Conservation (phyloP, 1,140 invertebrate genomes). For the Zelostemma sp. region DNA sequence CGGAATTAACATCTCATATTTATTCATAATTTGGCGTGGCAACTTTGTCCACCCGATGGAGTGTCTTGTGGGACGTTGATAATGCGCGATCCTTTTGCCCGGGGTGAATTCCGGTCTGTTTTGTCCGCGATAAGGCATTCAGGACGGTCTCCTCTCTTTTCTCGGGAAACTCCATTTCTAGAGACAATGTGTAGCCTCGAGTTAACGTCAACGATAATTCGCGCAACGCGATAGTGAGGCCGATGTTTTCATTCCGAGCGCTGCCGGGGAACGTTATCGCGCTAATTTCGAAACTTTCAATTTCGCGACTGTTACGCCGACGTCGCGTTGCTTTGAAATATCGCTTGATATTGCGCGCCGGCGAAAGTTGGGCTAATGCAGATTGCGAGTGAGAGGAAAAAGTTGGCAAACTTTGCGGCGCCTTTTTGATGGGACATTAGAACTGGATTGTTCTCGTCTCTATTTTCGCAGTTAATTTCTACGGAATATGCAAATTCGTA, state of each 20-base stretch:
- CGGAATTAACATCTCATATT: constrained; percentile 55
- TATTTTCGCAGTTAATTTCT: too few species aligned
- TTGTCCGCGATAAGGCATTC: constrained; percentile 40
- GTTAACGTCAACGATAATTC: constrained; percentile 41
- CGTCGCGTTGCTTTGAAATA: not conserved
- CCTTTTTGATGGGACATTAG: too few species aligned
- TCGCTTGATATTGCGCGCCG: too few species aligned
- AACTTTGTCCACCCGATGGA: constrained; percentile 26
- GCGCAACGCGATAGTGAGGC: constrained; percentile 20
- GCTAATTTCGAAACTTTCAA: not conserved
- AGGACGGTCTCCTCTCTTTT: constrained; percentile 42
- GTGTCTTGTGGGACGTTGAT: constrained; percentile 33
- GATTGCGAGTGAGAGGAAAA: too few species aligned
- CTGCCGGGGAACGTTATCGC: not conserved
- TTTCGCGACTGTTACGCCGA: not conserved
- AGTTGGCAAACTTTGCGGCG: too few species aligned
- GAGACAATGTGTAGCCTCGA: constrained; percentile 42
- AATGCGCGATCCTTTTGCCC: constrained; percentile 35
- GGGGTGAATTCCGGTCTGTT: constrained; percentile 34
- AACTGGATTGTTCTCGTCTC: too few species aligned
- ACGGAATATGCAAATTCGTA: too few species aligned
- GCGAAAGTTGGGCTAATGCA: too few species aligned
- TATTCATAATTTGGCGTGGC: constrained; percentile 47
- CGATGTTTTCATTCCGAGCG: not conserved
- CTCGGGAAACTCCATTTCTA: constrained; percentile 32